phyloP scores from a whole-genome alignment of 2,888 invertebrate genomes.

The Heteromyza rotundicornis region DNA sequence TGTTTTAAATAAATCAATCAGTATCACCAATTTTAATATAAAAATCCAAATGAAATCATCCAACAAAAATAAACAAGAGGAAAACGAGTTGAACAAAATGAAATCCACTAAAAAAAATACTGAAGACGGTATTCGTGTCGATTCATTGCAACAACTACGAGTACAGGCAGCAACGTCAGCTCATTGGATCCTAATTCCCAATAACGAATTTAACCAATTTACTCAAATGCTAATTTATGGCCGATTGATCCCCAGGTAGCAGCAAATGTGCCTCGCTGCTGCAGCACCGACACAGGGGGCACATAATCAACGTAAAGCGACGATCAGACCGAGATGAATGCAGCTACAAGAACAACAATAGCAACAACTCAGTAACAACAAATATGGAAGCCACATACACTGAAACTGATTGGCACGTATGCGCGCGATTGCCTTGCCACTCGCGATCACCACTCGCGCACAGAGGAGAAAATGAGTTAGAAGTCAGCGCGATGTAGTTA shows the following conservation, averaged over 20 bases:
- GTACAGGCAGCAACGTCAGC: background rate
- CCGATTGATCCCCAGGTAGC: slow-evolving; percentile 25
- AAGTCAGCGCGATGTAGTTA: background rate
- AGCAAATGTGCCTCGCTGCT: slow-evolving; percentile 38
- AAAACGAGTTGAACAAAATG: slow-evolving; percentile 7
- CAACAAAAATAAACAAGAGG: slow-evolving; percentile 40
- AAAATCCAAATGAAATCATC: slow-evolving; percentile 31
- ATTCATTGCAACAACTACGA: background rate
- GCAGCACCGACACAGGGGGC: slow-evolving; percentile 11
- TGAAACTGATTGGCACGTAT: slow-evolving; percentile 24
- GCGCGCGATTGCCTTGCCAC: slow-evolving; percentile 14
- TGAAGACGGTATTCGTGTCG: background rate
- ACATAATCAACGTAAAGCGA: background rate
- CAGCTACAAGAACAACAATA: background rate
- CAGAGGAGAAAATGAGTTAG: slow-evolving; percentile 3
- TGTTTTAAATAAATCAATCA: slow-evolving; percentile 53
- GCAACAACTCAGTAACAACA: slow-evolving; percentile 35
- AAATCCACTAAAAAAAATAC: slow-evolving; percentile 28
- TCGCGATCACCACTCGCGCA: slow-evolving; percentile 19
- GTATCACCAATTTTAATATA: slow-evolving; percentile 48
- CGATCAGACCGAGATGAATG: slow-evolving; percentile 1
- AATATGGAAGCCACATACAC: slow-evolving; percentile 45
- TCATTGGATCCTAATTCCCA: slow-evolving; percentile 48
- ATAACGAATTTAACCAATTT: slow-evolving; percentile 61
- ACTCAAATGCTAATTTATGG: slow-evolving; percentile 60